Conservation (phyloP, 2,113 vertebrate genomes). For the Corydoras maculifer region DNA sequence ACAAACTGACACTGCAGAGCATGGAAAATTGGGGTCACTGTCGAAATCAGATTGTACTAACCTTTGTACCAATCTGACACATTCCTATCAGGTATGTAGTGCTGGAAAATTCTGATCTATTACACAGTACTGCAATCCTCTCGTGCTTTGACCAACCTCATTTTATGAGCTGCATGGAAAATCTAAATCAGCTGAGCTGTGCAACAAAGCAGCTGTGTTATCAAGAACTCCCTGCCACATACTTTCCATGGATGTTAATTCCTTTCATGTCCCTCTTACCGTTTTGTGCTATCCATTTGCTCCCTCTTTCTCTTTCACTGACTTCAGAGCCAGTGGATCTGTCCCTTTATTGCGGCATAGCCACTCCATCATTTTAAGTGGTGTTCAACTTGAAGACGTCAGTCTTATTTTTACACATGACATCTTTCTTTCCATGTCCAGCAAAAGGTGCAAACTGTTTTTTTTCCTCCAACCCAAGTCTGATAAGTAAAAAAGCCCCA, state of each 20-base stretch:
- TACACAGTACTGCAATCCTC: slow-evolving; percentile 4
- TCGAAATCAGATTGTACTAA: slow-evolving; percentile 26
- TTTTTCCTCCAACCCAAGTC: slow-evolving; percentile 5
- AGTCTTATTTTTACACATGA: slow-evolving; percentile 41
- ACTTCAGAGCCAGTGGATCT: slow-evolving; percentile 24
- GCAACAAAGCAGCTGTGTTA: slow-evolving; percentile 45
- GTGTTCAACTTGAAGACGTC: slow-evolving; percentile 32
- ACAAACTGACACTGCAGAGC: slow-evolving; percentile 22
- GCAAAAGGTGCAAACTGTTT: slow-evolving; percentile 6
- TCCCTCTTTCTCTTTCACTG: slow-evolving; percentile 5
- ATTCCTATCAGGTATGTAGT: slow-evolving; percentile 21
- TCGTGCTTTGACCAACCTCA: slow-evolving; percentile 11
- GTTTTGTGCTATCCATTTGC: slow-evolving; percentile 4
- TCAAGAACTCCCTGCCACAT: slow-evolving; percentile 42
- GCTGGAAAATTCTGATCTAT: slow-evolving; percentile 27
- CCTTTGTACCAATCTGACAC: slow-evolving; percentile 28
- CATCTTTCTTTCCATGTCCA: slow-evolving; percentile 27
- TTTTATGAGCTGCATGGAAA: slow-evolving; percentile 38
- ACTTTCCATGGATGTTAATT: slow-evolving; percentile 46
- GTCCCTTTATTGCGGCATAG: slow-evolving; percentile 22
- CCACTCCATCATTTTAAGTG: slow-evolving; percentile 33
- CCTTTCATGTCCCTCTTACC: background rate
- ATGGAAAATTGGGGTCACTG: slow-evolving; percentile 42
- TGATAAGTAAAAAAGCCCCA: slow-evolving; percentile 6
- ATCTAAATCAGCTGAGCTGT: slow-evolving; percentile 45